Evolutionary conservation across 2,797 vertebrate species (phyloP).

Genomic region (Danio choprae): DNA sequence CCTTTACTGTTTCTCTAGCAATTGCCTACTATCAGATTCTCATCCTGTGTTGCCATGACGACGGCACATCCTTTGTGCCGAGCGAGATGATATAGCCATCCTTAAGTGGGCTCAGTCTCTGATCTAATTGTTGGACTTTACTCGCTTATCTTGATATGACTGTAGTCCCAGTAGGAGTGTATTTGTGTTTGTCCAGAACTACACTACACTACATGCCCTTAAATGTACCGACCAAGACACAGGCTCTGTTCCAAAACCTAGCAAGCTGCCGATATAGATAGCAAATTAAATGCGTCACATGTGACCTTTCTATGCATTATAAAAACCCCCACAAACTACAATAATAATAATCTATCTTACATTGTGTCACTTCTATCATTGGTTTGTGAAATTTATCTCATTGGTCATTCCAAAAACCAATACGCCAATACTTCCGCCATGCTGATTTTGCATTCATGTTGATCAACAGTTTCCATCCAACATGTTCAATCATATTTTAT

Average conservation of each 20-base stretch:
- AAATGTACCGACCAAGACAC: slow-evolving; percentile 20
- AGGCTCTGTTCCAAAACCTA: slow-evolving; percentile 23
- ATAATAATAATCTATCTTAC: background rate
- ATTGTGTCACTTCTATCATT: background rate
- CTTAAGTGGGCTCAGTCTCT: slow-evolving; percentile 54
- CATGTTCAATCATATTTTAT: no score
- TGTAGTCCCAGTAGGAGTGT: slow-evolving; percentile 32
- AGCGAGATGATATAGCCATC: slow-evolving; percentile 52
- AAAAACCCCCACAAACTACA: background rate
- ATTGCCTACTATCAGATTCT: slow-evolving; percentile 52
- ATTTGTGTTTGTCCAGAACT: slow-evolving; percentile 21
- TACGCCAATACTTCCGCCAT: background rate
- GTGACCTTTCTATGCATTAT: background rate
- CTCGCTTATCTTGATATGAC: slow-evolving; percentile 30
- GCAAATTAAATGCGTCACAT: slow-evolving; percentile 9
- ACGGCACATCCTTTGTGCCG: slow-evolving; percentile 54
- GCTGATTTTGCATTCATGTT: no score
- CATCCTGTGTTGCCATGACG: slow-evolving; percentile 59
- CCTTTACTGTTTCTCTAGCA: slow-evolving; percentile 24
- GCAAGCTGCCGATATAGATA: background rate
- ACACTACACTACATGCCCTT: background rate
- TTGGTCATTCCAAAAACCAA: background rate
- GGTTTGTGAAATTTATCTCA: background rate
- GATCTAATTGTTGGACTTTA: slow-evolving; percentile 50
- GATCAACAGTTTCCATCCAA: no score